A percentile compares a stretch with the other conserved stretches of the same genome.
phyloP scores from a whole-genome alignment of 2,888 invertebrate species.

The Drosophila paramelanica region DNA sequence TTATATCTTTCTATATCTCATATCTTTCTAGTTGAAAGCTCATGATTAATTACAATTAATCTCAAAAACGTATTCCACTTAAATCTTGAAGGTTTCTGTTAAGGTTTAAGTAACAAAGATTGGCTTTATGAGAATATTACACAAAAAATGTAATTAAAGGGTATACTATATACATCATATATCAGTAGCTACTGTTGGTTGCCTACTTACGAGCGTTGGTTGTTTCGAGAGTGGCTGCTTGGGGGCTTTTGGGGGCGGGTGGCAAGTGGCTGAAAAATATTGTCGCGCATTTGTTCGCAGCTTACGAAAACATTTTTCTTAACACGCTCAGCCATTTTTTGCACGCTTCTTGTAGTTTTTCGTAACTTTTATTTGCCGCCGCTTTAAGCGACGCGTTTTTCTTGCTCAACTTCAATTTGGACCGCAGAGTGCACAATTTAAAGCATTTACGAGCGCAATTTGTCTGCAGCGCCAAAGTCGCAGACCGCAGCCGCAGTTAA shows the following conservation, averaged over 20 bases:
- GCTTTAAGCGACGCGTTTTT: conserved; percentile 62
- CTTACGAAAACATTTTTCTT: conserved; percentile 81
- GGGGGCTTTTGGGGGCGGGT: conserved; percentile 25
- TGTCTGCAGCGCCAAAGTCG: conserved; percentile 61
- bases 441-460: conserved; percentile 79
- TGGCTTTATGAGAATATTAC: too few species aligned
- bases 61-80: too few species aligned
- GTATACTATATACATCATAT: conserved; percentile 14
- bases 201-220: conserved; percentile 29
- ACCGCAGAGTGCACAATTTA: conserved; percentile 68
- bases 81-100: too few species aligned
- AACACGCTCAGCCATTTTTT: conserved; percentile 77
- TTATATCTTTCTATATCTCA: too few species aligned
- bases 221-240: conserved; percentile 23
- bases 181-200: conserved; percentile 1
- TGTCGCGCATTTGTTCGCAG: conserved; percentile 81
- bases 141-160: conserved; percentile 6
- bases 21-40: too few species aligned
- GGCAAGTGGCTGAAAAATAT: conserved; percentile 66
- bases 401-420: conserved; percentile 69
- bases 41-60: too few species aligned
- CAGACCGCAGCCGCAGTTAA: conserved; percentile 72
- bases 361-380: conserved; percentile 60
- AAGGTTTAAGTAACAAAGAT: too few species aligned
- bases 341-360: conserved; percentile 63